Conservation (phyloP, 2,888 invertebrate species). For the Drosophila putrida region DNA sequence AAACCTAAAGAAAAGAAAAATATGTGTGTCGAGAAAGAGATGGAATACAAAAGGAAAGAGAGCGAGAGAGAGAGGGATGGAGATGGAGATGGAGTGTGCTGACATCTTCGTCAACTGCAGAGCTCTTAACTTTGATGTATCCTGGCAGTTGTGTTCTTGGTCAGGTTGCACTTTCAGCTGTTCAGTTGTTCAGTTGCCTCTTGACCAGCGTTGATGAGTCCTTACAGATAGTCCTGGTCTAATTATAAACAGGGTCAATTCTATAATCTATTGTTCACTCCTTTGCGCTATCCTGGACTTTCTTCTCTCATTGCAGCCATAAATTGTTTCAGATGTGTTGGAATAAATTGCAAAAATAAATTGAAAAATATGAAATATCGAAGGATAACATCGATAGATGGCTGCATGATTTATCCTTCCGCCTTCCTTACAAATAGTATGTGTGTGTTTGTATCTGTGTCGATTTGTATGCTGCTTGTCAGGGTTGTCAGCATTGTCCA, state of each 20-base stretch:
- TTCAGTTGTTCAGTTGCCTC: constrained; percentile 18
- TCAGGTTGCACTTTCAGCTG: constrained; percentile 26
- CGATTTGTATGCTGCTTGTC: constrained; percentile 60
- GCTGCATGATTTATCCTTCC: constrained; percentile 70
- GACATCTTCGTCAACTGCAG: constrained; percentile 46
- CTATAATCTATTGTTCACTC: constrained; percentile 28
- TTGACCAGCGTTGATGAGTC: constrained; percentile 21
- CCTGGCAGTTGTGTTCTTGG: constrained; percentile 13
- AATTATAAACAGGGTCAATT: constrained; percentile 20
- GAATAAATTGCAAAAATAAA: constrained; percentile 75
- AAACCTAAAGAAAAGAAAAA: constrained; percentile 53
- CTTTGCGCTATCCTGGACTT: background rate
- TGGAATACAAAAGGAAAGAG: background rate
- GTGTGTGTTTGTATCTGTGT: constrained; percentile 22
- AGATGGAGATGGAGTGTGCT: constrained; percentile 4
- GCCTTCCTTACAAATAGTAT: constrained; percentile 21
- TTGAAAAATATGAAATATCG: constrained; percentile 74
- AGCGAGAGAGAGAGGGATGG: constrained; percentile 23
- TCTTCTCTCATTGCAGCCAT: constrained; percentile 10
- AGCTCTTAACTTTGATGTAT: constrained; percentile 57
- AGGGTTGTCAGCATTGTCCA: constrained; percentile 59
- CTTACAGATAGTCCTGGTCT: constrained; percentile 33
- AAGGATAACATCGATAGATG: constrained; percentile 50
- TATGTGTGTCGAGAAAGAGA: constrained; percentile 53
- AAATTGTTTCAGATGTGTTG: constrained; percentile 45